Evolutionary conservation across 2,888 invertebrate species (phyloP).

Genomic region (Crossocerus cetratus): DNA sequence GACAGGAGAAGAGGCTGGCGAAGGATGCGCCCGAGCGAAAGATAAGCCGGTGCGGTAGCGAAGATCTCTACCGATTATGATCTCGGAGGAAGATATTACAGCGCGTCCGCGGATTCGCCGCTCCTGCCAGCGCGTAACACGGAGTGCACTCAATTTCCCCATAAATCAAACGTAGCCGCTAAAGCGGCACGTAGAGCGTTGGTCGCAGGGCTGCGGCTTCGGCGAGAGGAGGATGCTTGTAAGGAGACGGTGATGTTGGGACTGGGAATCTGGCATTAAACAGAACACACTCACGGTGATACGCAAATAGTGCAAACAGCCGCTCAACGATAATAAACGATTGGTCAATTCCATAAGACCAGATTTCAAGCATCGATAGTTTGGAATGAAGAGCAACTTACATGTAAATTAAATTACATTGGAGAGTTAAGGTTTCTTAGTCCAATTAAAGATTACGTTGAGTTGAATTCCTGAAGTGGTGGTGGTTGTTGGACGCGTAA

Average conservation of each 20-base stretch:
- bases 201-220: conserved; percentile 10
- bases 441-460: no score
- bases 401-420: no score
- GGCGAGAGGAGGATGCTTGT: no score
- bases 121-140: conserved; percentile 60
- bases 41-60: conserved; percentile 8
- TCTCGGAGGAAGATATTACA: conserved; percentile 61
- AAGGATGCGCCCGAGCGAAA: not conserved
- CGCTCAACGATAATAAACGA: conserved; percentile 38
- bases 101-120: conserved; percentile 61
- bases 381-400: no score
- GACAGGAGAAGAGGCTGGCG: not conserved
- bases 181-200: conserved; percentile 47
- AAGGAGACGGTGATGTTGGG: no score
- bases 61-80: conserved; percentile 62
- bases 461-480: no score
- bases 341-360: conserved; percentile 33
- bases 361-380: not conserved
- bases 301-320: conserved; percentile 43
- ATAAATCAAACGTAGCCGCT: conserved; percentile 64
- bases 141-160: conserved; percentile 61
- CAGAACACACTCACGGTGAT: conserved; percentile 37
- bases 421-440: no score
- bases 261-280: conserved; percentile 35
- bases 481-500: no score